Percentiles rank a stretch among this genome's conserved stretches.
phyloP scores from a whole-genome alignment of 2,797 vertebrate genomes.

The Danio kyathit region DNA sequence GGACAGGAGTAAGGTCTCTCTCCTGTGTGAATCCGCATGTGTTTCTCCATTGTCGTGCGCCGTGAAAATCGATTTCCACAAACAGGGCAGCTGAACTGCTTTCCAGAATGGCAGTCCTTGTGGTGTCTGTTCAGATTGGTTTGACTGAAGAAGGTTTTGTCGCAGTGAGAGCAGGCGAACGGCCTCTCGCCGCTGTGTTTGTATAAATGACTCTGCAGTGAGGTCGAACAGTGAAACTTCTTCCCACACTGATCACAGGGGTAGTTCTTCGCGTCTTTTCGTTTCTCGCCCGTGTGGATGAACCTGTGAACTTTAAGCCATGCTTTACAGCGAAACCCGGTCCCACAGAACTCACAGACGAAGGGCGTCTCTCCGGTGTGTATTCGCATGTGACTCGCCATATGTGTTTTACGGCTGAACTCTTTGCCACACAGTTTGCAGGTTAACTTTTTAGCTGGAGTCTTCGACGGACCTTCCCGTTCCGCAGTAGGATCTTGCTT shows the following conservation, averaged over 20 bases:
- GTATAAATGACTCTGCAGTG: background rate
- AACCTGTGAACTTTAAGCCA: background rate
- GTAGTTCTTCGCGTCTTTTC: no score
- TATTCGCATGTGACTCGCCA: constrained; percentile 33
- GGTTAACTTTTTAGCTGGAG: background rate
- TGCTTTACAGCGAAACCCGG: constrained; percentile 7
- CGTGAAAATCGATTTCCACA: constrained; percentile 17
- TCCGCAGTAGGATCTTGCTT: background rate
- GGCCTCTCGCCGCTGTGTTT: constrained; percentile 6
- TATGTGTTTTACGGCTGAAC: background rate
- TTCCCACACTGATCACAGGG: no score
- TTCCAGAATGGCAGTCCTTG: constrained; percentile 5
- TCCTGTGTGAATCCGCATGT: constrained; percentile 34
- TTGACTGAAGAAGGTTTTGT: background rate
- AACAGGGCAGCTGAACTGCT: background rate
- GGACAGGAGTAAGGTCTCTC: constrained; percentile 25
- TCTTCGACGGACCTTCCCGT: background rate
- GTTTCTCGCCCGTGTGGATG: no score
- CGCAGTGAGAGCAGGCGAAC: background rate
- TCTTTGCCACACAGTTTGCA: constrained; percentile 24
- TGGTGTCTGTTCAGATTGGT: background rate
- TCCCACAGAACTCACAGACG: constrained; percentile 5
- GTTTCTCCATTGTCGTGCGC: background rate
- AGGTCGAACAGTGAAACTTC: no score
- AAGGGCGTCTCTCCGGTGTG: constrained; percentile 40